These are phyloP conservation scores for Isaurus tuberculatus DNA, from an alignment of 92 coral and sea anemone genomes.

Conservation along the genomic window DNA sequence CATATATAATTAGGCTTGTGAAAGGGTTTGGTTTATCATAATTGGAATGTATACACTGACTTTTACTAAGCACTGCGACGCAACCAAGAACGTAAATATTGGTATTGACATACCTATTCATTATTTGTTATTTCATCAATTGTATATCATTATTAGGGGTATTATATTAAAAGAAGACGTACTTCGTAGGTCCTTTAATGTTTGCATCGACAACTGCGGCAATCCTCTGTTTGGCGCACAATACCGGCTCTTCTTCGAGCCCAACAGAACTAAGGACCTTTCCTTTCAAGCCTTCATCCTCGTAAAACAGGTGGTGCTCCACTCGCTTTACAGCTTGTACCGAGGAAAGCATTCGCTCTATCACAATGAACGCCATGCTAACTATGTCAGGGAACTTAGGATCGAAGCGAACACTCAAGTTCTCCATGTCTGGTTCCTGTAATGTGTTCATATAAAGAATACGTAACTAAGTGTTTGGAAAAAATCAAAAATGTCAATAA, in stretches of 20 bases:
- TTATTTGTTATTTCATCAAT: no score
- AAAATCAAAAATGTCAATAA: neutral
- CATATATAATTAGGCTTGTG: no score
- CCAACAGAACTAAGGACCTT: constrained; percentile 71
- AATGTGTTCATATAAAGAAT: neutral
- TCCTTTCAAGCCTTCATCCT: constrained; percentile 84
- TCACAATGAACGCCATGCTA: constrained; percentile 65
- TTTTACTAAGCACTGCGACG: no score
- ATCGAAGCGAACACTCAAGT: constrained; percentile 76
- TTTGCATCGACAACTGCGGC: constrained; percentile 81
- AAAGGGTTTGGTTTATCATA: no score
- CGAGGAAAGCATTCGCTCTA: constrained; percentile 84
- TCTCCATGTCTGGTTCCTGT: constrained; percentile 86
- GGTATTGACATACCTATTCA: no score
- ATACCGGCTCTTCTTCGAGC: constrained; percentile 82
- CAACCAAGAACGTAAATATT: no score
- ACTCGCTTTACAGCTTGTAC: constrained; percentile 82
- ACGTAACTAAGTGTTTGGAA: no score
- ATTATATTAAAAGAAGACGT: no score
- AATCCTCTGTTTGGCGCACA: constrained; percentile 75
- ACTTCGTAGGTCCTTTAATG: constrained; percentile 90
- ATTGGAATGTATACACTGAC: no score
- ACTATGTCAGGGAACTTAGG: constrained; percentile 78
- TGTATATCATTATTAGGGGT: no score
- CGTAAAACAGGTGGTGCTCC: constrained; percentile 88